Evolutionary conservation across 2,888 invertebrate species (phyloP), one percentile per base, ranked within the genome.

Genomic region (Morpho deidamia): DNA sequence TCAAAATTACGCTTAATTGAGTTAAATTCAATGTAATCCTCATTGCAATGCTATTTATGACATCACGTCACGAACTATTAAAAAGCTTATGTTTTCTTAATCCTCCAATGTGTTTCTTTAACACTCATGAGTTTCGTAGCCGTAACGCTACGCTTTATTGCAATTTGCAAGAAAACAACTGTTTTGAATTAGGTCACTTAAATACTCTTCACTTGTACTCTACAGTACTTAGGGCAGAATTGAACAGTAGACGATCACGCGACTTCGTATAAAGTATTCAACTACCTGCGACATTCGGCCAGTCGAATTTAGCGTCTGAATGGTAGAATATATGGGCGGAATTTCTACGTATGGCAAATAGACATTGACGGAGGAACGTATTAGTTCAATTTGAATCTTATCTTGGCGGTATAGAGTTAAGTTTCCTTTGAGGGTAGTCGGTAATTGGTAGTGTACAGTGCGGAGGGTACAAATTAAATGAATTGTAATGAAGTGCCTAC

Each of bases 401-500:
- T 23, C 7, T 34, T 35, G 11, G 0, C 9, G 5, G 7, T 10
- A 2, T 42, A 53, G 14, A 34, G 38, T 58, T 5, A 9, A 40
- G n/a, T 55, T 45, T 34, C 14, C 2, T n/a, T 38, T 51, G 44
- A 8, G 42, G 35, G n/a, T 39, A 38, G 23, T 34, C 11, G 44
- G 32, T 23, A 49, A 32, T 42, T 14, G 42, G 49, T 44, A 50
- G 52, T 53, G 47, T 32, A 11, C 7, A 11, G n/a, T 23, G 11
- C 47, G 34, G 47, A 46, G 40, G 55, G 53, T 66, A 69, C 71
- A 66, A 70, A 69, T 68, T 69, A 67, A 71, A 68, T 67, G 68
- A 68, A 67, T 66, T 59, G 64, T 62, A 68, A 67, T 65, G 63
- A 68, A 66, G 65, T 65, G 58, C 59, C 56, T 51, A 12, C 48